Evolutionary conservation across 2,888 invertebrate species (phyloP).

Genomic region (Rotaria macrura): DNA sequence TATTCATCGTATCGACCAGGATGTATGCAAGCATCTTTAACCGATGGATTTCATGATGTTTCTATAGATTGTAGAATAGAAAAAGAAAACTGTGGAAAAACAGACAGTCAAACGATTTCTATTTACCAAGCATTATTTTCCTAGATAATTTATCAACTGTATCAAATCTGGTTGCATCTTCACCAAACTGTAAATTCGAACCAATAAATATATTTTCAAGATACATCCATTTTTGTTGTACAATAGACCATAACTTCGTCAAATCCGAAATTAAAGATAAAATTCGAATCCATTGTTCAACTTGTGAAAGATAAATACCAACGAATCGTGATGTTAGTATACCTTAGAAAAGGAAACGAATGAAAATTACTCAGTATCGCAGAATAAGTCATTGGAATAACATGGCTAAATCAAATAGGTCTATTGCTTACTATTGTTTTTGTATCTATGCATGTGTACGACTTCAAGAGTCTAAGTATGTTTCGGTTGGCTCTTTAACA

Average conservation of each 20-base stretch:
- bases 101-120: too few relatives aligned
- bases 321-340: slow-evolving; percentile 66
- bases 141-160: slow-evolving; percentile 70
- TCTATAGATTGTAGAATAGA: too few relatives aligned
- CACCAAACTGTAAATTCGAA: slow-evolving; percentile 61
- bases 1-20: slow-evolving; percentile 67
- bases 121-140: slow-evolving; percentile 64
- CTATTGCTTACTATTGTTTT: too few relatives aligned
- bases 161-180: slow-evolving; percentile 79
- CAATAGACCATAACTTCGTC: slow-evolving; percentile 62
- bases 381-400: too few relatives aligned
- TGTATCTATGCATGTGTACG: too few relatives aligned
- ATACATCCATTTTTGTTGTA: slow-evolving; percentile 81
- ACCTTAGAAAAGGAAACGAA: slow-evolving; percentile 61
- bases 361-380: too few relatives aligned
- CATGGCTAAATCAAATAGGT: too few relatives aligned
- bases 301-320: slow-evolving; percentile 70
- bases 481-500: too few relatives aligned
- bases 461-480: too few relatives aligned
- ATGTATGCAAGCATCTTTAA: slow-evolving; percentile 67
- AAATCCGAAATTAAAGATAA: slow-evolving; percentile 71
- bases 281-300: slow-evolving; percentile 73
- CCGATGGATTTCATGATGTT: slow-evolving; percentile 59
- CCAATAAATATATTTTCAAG: slow-evolving; percentile 55
- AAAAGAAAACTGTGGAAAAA: too few relatives aligned